Evolutionary conservation across 2,797 vertebrate genomes (phyloP).

Genomic region (Pampus argenteus): DNA sequence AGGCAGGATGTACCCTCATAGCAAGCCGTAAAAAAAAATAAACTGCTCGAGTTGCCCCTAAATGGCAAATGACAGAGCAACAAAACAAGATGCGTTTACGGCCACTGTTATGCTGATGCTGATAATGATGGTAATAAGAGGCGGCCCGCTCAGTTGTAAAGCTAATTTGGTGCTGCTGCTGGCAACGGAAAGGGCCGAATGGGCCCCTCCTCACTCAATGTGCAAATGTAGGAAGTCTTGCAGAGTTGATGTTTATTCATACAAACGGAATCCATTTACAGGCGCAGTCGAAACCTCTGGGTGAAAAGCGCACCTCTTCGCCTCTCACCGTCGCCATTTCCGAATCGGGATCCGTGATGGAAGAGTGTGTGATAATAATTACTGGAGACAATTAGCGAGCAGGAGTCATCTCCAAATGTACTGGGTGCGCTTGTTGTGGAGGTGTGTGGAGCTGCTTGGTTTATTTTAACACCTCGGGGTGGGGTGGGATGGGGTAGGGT

Average conservation of each 20-base stretch:
- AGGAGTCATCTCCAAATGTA: conserved; percentile 57
- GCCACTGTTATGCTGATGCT: conserved; percentile 74
- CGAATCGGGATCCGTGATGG: conserved; percentile 27
- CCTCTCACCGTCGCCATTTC: conserved; percentile 36
- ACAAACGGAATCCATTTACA: conserved; percentile 67
- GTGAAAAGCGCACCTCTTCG: not conserved
- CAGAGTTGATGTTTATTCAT: conserved; percentile 77
- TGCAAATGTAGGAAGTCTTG: conserved; percentile 68
- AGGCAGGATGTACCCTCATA: conserved; percentile 45
- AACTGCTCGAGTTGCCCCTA: not conserved
- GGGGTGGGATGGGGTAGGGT: too few relatives aligned
- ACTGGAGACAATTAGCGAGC: conserved; percentile 59
- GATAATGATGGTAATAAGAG: conserved; percentile 77
- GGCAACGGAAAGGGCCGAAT: conserved; percentile 44
- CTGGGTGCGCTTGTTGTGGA: conserved; percentile 7
- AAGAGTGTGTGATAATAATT: conserved; percentile 50
- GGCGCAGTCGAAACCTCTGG: conserved; percentile 54
- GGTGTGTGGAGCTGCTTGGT: conserved; percentile 16
- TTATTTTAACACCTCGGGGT: conserved; percentile 72
- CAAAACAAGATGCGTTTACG: conserved; percentile 37
- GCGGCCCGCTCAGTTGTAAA: conserved; percentile 64
- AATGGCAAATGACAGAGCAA: conserved; percentile 30
- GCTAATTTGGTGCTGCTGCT: conserved; percentile 59
- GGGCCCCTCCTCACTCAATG: conserved; percentile 46
- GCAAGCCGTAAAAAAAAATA: conserved; percentile 1